A percentile compares a stretch with the other conserved stretches of the same genome.
Conservation (phyloP, 2,797 vertebrate genomes). For the Periparus ater region DNA sequence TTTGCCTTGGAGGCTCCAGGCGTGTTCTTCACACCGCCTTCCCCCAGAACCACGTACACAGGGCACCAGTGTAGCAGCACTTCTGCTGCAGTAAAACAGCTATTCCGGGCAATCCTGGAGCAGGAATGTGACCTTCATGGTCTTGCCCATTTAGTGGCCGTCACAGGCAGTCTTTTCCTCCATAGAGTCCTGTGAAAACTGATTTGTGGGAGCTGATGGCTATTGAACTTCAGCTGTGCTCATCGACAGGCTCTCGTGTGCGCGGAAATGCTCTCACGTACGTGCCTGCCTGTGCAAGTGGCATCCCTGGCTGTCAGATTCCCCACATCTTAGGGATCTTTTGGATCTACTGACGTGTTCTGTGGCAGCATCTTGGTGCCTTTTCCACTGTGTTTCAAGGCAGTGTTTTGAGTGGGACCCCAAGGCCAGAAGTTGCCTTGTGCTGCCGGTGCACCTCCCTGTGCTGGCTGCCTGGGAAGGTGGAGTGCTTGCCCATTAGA, state of each 20-base stretch:
- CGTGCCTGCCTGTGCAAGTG: neutral
- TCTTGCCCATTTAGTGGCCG: neutral
- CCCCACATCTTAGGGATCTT: neutral
- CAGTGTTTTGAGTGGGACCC: neutral
- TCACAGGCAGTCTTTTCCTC: neutral
- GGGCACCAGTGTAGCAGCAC: neutral
- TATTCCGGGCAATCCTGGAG: neutral
- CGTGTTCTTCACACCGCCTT: neutral
- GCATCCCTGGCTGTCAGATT: neutral
- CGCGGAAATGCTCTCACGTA: fast-evolving
- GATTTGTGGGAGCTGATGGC: neutral
- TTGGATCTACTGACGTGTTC: neutral
- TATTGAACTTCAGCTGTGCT: neutral
- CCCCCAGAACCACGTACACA: fast-evolving
- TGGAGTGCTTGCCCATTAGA: neutral
- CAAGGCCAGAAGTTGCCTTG: neutral
- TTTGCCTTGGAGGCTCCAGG: neutral
- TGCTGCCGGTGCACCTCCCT: neutral
- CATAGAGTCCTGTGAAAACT: neutral
- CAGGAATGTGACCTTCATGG: neutral
- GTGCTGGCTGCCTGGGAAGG: neutral
- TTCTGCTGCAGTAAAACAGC: neutral
- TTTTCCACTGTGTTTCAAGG: neutral
- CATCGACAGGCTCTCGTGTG: neutral
- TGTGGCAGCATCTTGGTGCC: neutral